These are phyloP conservation scores for Dipodomys merriami DNA, from an alignment of 2,113 vertebrate genomes.

Conservation along the genomic window DNA sequence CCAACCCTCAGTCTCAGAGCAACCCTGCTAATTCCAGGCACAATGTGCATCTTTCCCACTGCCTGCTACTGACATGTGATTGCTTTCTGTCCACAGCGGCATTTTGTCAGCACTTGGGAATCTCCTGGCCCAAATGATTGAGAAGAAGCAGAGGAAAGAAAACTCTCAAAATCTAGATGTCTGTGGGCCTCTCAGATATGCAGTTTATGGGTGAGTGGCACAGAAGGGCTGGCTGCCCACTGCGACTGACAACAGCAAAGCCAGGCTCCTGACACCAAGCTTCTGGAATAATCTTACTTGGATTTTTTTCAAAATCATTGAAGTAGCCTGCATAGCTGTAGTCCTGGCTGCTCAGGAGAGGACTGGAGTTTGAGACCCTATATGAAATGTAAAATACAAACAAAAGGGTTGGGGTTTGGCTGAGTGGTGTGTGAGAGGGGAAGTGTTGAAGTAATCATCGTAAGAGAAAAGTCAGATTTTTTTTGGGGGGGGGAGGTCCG, in stretches of 20 bases:
- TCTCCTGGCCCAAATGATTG: constrained; percentile 89
- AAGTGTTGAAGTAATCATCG: neutral
- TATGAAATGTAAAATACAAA: too few relatives aligned
- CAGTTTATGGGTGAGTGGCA: constrained; percentile 88
- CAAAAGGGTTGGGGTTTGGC: too few relatives aligned
- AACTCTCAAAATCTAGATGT: constrained; percentile 80
- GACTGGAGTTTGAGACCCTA: neutral
- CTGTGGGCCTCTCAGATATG: constrained; percentile 87
- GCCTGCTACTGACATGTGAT: constrained; percentile 6
- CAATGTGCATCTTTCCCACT: neutral
- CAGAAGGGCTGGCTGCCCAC: neutral
- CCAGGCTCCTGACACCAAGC: neutral
- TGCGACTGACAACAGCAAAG: neutral
- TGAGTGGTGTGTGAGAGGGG: too few relatives aligned
- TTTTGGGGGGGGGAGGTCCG: too few relatives aligned
- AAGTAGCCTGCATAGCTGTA: neutral
- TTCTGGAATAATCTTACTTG: neutral
- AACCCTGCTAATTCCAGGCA: fast-evolving
- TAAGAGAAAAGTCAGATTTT: neutral
- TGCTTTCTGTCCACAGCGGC: constrained; percentile 84
- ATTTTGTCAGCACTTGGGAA: constrained; percentile 92
- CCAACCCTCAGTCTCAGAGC: neutral
- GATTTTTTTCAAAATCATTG: neutral
- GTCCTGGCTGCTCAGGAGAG: neutral
- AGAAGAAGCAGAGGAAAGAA: constrained; percentile 84